Base-by-base conservation (phyloP, 2,797 vertebrate genomes). In the Danio choprae region DNA sequence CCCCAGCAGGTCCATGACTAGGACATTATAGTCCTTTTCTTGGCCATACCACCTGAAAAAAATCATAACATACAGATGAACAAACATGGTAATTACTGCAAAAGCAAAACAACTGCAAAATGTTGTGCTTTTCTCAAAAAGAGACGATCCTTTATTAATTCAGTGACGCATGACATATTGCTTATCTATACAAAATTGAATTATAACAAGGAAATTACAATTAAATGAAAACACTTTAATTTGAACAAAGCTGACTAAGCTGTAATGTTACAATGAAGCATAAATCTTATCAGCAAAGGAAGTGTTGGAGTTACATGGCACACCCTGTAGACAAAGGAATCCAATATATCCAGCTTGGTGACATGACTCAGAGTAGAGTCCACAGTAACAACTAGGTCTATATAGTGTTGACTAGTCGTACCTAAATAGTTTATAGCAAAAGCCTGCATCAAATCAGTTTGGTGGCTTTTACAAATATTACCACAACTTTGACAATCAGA, bases 11-110 rank as follows among this genome's bases (percentile, higher is more conserved):
- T 99, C 98, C 98, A 99, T 99, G 90, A 99, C 98, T 97, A 99
- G 98, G 91, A 99, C 98, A 81, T 99, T 99, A 89, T 99, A 99
- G 92, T 99, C 98, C 90, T 99, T 99, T 92, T 99, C 98, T 89
- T 99, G 98, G 85, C 98, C 98, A 95, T 99, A 99, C 98, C 98
- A 99, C 95, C 98, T 99, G 91, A 18, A 86, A 83, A 64, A 82
- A 48, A 82, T 29, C 13, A 82, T 20, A 5, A 74, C 13, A 40
- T 46, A 59, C 36, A 0, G 1, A 59, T 50, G 22, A 77, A 10
- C 15, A 56, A 18, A n/a, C 46, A 20, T 40, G 6, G 6, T 36
- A 41, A 74, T 67, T 55, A 44, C 4, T 56, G 36, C 16, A 58
- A 73, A 22, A 58, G 41, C 13, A 29, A 18, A 10, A 18, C 3